Conservation (phyloP, 2,888 invertebrate genomes). For the Drosophila gaucha region DNA sequence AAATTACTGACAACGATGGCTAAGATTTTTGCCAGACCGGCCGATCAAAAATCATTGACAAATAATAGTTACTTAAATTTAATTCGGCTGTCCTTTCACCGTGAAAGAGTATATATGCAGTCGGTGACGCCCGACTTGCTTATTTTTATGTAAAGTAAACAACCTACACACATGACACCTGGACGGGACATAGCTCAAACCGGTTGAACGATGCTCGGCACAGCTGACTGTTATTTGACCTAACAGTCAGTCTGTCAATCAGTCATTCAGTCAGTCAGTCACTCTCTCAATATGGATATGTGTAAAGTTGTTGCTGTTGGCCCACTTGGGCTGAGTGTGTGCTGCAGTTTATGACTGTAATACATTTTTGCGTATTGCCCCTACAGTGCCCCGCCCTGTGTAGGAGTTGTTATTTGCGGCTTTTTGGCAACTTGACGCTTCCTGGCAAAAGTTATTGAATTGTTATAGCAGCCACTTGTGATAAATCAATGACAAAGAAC, state of each 20-base stretch:
- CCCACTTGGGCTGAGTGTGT: slow-evolving; percentile 30
- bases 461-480: slow-evolving; percentile 66
- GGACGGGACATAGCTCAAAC: slow-evolving; percentile 10
- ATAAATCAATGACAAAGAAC: slow-evolving; percentile 67
- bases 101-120: too few species aligned
- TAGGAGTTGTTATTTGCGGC: slow-evolving; percentile 41
- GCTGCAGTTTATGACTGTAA: slow-evolving; percentile 71
- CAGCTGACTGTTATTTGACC: slow-evolving; percentile 10
- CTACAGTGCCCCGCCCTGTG: not conserved
- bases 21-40: too few species aligned
- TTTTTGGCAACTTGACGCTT: slow-evolving; percentile 45
- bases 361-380: slow-evolving; percentile 50
- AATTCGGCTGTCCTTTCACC: too few species aligned
- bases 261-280: slow-evolving; percentile 11
- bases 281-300: slow-evolving; percentile 4
- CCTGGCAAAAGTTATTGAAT: slow-evolving; percentile 67
- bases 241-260: too few species aligned
- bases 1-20: too few species aligned
- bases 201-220: slow-evolving; percentile 7
- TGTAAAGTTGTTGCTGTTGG: slow-evolving; percentile 1
- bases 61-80: too few species aligned
- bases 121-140: too few species aligned
- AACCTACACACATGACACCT: slow-evolving; percentile 11
- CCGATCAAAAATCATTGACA: too few species aligned
- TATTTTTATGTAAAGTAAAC: slow-evolving; percentile 1